Base-by-base conservation (phyloP, 2,797 vertebrate species). In the Alcedo atthis region DNA sequence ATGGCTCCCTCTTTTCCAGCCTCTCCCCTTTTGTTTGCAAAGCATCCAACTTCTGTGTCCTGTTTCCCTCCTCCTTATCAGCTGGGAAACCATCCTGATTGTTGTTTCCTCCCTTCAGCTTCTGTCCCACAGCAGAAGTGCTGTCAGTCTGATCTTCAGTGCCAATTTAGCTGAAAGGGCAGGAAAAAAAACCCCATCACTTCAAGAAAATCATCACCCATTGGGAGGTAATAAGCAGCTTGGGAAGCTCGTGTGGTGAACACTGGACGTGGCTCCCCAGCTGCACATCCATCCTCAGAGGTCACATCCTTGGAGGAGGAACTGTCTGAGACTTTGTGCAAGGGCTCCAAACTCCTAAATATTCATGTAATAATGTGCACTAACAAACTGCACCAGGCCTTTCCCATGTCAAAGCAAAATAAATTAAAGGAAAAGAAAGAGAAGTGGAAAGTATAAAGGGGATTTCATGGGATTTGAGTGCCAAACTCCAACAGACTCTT, bases 401-500 rank as follows among this genome's bases (percentile, higher is more conserved):
- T 94, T 80, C 83, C 90, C 91, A 45, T 46, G 85, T 58, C 61
- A 64, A 82, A 80, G 67, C 45, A 61, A 95, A 91, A 68, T 57
- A 94, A 95, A 95, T 90, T 66, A 84, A 93, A 87, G 58, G 55
- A 33, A 93, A 93, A 92, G 88, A 71, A 92, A 80, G 68, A 88
- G 90, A 89, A 94, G 76, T 58, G 86, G 82, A 76, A 95, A 95
- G 84, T 76, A 89, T 83, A 94, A 94, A 92, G 81, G 79, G 90
- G 95, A 96, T 96, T 96, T 94, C 15, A 4, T 78, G 58, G 88
- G 93, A 95, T 94, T 85, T 94, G 86, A 82, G 73, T 58, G 79
- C 92, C 93, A 87, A 96, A 94, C 93, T 95, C 93, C 88, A 92
- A 64, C 73, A 67, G 87, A 76, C 90, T 93, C 87, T 90, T 74